Percentiles rank a stretch among this genome's conserved stretches.
phyloP scores from a whole-genome alignment of 2,113 vertebrate genomes.

The Eonycteris spelaea region DNA sequence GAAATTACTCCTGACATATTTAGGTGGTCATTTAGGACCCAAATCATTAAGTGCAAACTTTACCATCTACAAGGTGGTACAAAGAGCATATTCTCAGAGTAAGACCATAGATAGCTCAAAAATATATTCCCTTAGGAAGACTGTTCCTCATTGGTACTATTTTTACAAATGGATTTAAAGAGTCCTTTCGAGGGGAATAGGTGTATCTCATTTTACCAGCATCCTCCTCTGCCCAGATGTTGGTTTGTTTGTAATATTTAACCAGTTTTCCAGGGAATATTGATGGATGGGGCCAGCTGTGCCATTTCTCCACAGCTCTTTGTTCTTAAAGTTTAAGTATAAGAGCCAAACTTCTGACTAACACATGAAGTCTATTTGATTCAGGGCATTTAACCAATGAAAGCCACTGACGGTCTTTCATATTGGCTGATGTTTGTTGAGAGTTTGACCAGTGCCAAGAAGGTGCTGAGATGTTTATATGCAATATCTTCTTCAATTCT shows the following conservation, averaged over 20 bases:
- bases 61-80: conserved; percentile 58
- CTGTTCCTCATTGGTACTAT: not conserved
- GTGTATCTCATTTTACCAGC: not conserved
- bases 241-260: conserved; percentile 29
- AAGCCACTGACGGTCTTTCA: not conserved
- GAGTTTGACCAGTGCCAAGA: not conserved
- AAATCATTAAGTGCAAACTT: conserved; percentile 79
- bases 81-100: conserved; percentile 70
- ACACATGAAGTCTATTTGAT: not conserved
- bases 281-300: not conserved
- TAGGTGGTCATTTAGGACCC: conserved; percentile 83
- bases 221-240: conserved; percentile 21
- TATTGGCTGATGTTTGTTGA: not conserved
- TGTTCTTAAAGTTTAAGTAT: conserved; percentile 35
- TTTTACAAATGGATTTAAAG: conserved; percentile 47
- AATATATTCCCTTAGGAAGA: not conserved
- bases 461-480: not conserved
- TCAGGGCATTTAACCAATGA: not conserved
- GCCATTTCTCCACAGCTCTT: not conserved
- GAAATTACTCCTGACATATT: conserved; percentile 83
- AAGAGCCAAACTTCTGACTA: conserved; percentile 8
- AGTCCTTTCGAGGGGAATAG: not conserved
- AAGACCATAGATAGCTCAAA: conserved; percentile 58
- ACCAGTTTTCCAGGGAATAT: not conserved
- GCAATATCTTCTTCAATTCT: not conserved